Conservation (phyloP, 2,888 invertebrate species). For the Drosophila niveifrons region DNA sequence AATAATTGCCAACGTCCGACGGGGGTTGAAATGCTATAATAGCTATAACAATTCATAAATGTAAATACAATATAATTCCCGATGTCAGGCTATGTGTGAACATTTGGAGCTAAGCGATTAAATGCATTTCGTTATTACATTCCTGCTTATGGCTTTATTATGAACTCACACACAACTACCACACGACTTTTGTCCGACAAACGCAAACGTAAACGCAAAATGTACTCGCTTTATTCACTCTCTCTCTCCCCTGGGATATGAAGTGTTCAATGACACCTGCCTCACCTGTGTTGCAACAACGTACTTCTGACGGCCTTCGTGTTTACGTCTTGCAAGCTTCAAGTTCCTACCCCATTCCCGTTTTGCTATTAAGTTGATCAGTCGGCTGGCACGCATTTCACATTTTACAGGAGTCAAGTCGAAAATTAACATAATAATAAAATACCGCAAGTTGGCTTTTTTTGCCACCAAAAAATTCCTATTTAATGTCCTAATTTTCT, state of each 20-base stretch:
- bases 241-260: slow-evolving; percentile 6
- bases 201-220: slow-evolving; percentile 1
- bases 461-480: slow-evolving; percentile 61
- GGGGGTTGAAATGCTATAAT: slow-evolving; percentile 17
- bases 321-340: slow-evolving; percentile 16
- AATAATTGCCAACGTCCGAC: slow-evolving; percentile 7
- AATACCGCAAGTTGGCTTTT: slow-evolving; percentile 69
- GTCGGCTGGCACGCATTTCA: slow-evolving; percentile 70
- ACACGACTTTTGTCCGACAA: slow-evolving; percentile 20
- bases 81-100: slow-evolving; percentile 27
- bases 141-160: slow-evolving; percentile 28
- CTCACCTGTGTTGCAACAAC: slow-evolving; percentile 5
- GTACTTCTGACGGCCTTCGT: slow-evolving; percentile 15
- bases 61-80: slow-evolving; percentile 29
- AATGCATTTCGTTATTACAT: slow-evolving; percentile 32
- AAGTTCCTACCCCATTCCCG: slow-evolving; percentile 29
- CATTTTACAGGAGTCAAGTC: slow-evolving; percentile 37
- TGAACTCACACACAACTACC: slow-evolving; percentile 1
- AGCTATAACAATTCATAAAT: slow-evolving; percentile 17
- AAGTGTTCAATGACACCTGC: slow-evolving; percentile 27
- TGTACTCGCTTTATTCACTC: slow-evolving; percentile 8
- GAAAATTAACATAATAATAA: slow-evolving; percentile 62
- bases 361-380: slow-evolving; percentile 65
- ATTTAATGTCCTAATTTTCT: slow-evolving; percentile 68
- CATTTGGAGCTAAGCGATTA: slow-evolving; percentile 25